Evolutionary conservation across 1,140 invertebrate genomes (phyloP).

Genomic region (Heliconius hewitsoni): DNA sequence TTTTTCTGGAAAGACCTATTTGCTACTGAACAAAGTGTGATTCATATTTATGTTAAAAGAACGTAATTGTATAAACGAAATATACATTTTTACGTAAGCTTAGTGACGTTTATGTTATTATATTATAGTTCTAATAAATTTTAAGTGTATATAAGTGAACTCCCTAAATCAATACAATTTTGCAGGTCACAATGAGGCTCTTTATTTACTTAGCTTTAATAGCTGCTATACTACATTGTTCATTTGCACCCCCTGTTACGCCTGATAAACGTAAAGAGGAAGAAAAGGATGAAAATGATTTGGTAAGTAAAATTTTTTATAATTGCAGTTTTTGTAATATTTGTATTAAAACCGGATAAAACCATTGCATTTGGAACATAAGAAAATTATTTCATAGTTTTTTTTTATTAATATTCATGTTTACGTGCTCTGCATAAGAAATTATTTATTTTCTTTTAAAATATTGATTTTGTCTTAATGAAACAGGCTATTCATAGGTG

Average conservation of each 20-base stretch:
- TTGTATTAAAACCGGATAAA: no score
- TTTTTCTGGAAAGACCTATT: neutral
- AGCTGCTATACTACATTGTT: conserved; percentile 59
- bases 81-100: neutral
- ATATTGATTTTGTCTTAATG: neutral
- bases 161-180: neutral
- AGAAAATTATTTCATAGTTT: no score
- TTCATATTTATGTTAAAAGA: neutral
- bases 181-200: conserved; percentile 54
- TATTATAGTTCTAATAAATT: neutral
- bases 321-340: no score
- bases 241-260: conserved; percentile 73
- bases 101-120: neutral
- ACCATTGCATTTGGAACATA: no score
- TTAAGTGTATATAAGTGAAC: neutral
- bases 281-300: conserved; percentile 69
- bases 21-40: neutral
- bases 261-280: conserved; percentile 68
- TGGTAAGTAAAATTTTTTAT: conserved; percentile 52
- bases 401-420: no score
- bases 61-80: neutral
- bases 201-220: conserved; percentile 51
- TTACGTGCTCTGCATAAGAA: neutral
- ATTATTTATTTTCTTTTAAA: neutral
- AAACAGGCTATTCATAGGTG: neutral